Conservation (phyloP, 2,113 vertebrate species). For the Piliocolobus tephrosceles region DNA sequence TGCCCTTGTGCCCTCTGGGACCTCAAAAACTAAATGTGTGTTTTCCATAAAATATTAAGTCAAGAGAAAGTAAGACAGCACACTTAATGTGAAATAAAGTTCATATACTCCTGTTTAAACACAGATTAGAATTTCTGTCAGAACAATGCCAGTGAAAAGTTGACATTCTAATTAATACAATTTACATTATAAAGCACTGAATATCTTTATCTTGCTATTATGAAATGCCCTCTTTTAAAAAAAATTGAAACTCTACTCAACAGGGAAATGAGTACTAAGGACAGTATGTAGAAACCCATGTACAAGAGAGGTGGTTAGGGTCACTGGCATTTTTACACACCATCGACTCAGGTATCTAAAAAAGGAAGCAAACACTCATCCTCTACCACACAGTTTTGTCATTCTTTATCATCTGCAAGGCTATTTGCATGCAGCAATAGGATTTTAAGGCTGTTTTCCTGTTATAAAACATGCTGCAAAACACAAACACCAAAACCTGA, state of each 20-base stretch:
- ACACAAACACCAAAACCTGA: neutral
- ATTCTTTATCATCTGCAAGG: neutral
- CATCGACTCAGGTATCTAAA: slow-evolving; percentile 8
- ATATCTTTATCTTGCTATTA: slow-evolving; percentile 79
- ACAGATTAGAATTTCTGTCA: slow-evolving; percentile 86
- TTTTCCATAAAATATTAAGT: slow-evolving; percentile 76
- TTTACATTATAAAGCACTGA: slow-evolving; percentile 82
- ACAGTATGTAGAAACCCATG: slow-evolving; percentile 68
- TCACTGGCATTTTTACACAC: slow-evolving; percentile 38
- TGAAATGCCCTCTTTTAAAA: slow-evolving; percentile 74
- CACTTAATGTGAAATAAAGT: slow-evolving; percentile 83
- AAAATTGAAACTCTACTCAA: slow-evolving; percentile 54
- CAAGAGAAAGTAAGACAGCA: slow-evolving; percentile 80
- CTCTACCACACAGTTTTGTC: neutral
- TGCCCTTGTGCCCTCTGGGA: slow-evolving; percentile 65
- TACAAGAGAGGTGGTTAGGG: slow-evolving; percentile 45
- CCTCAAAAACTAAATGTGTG: slow-evolving; percentile 67
- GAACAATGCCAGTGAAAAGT: slow-evolving; percentile 83
- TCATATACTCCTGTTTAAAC: slow-evolving; percentile 86
- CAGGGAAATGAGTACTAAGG: slow-evolving; percentile 38
- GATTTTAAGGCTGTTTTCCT: neutral
- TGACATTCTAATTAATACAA: slow-evolving; percentile 85
- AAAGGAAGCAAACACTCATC: neutral
- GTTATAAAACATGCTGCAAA: slow-evolving; percentile 21
- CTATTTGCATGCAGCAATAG: neutral